phyloP scores from a whole-genome alignment of 2,797 vertebrate species.

The Anguilla marmorata region DNA sequence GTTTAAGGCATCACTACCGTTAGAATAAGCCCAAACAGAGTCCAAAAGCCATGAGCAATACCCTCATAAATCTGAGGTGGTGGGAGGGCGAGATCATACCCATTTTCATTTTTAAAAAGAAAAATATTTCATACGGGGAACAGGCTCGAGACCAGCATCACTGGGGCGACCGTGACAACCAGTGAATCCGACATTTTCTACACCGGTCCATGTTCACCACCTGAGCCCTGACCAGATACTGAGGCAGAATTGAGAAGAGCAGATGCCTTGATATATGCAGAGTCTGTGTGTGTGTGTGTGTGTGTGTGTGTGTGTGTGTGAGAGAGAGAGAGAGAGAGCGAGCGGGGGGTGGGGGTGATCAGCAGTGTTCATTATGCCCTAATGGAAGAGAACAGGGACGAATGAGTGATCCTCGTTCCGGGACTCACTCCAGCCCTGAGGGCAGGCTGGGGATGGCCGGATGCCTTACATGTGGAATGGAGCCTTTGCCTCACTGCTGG shows the following conservation, averaged over 20 bases:
- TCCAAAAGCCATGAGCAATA: background rate
- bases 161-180: background rate
- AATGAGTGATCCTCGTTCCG: slow-evolving; percentile 61
- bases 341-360: background rate
- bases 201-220: background rate
- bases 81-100: background rate
- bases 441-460: slow-evolving; percentile 17
- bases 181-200: background rate
- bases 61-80: background rate
- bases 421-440: slow-evolving; percentile 47
- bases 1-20: slow-evolving; percentile 76
- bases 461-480: background rate
- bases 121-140: background rate
- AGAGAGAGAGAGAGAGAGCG: background rate
- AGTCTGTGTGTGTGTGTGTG: background rate
- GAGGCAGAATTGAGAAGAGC: background rate
- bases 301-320: too few relatives aligned
- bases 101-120: background rate
- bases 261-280: background rate
- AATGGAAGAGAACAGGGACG: slow-evolving; percentile 64
- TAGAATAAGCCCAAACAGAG: slow-evolving; percentile 49
- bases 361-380: slow-evolving; percentile 70
- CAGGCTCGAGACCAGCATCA: background rate
- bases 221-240: background rate
- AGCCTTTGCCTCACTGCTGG: slow-evolving; percentile 62